Conservation (phyloP, 2,113 vertebrate genomes). For the Nibea albiflora region DNA sequence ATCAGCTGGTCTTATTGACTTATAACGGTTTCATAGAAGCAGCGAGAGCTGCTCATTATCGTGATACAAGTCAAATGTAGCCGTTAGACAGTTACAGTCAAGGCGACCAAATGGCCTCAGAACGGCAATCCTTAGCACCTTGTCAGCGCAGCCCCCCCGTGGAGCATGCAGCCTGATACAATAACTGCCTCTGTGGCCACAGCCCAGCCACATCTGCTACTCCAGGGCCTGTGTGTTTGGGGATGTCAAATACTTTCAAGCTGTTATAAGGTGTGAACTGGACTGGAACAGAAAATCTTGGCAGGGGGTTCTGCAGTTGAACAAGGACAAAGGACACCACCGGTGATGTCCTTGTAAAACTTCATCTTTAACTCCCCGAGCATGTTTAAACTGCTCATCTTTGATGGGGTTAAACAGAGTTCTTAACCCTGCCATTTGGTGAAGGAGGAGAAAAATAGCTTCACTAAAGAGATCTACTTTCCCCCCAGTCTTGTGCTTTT, state of each 20-base stretch:
- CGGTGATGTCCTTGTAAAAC: slow-evolving; percentile 61
- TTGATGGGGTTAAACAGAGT: slow-evolving; percentile 64
- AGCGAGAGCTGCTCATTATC: slow-evolving; percentile 15
- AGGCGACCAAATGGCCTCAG: slow-evolving; percentile 60
- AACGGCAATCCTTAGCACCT: slow-evolving; percentile 58
- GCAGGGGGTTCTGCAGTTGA: slow-evolving; percentile 68
- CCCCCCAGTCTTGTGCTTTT: slow-evolving; percentile 4
- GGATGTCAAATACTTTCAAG: slow-evolving; percentile 84
- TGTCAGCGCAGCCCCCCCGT: slow-evolving; percentile 52
- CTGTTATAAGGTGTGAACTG: slow-evolving; percentile 83
- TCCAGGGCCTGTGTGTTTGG: slow-evolving; percentile 71
- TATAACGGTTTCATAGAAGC: slow-evolving; percentile 28
- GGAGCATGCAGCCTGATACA: slow-evolving; percentile 65
- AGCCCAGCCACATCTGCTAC: slow-evolving; percentile 79
- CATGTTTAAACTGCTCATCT: slow-evolving; percentile 59
- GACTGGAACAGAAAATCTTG: slow-evolving; percentile 80
- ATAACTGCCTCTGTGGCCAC: slow-evolving; percentile 76
- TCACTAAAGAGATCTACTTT: slow-evolving; percentile 23
- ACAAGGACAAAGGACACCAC: slow-evolving; percentile 69
- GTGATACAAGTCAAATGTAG: slow-evolving; percentile 13
- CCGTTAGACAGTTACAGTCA: slow-evolving; percentile 50
- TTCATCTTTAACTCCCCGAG: slow-evolving; percentile 56
- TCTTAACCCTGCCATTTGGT: slow-evolving; percentile 60
- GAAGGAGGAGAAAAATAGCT: slow-evolving; percentile 6
- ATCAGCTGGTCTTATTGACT: slow-evolving; percentile 36